Evolutionary conservation across 2,797 vertebrate species (phyloP).

Genomic region (Chaetodon trifasciatus): DNA sequence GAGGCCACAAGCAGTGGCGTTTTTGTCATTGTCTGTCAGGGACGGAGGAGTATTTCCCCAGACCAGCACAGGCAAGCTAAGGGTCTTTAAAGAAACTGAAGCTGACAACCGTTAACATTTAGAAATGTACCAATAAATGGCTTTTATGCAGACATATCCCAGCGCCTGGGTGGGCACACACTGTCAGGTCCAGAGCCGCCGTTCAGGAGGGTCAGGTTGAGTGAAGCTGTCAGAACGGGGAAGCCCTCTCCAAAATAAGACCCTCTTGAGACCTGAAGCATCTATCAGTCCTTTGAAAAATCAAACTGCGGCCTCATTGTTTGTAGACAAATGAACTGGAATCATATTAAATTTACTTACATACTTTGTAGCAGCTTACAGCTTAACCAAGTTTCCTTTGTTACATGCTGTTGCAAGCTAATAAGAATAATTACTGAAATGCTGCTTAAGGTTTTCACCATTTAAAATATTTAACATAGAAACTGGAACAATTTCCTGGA

Average conservation of each 20-base stretch:
- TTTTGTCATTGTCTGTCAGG: constrained; percentile 83
- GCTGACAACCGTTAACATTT: constrained; percentile 88
- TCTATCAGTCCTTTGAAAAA: constrained; percentile 21
- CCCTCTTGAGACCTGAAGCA: constrained; percentile 42
- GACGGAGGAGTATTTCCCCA: constrained; percentile 65
- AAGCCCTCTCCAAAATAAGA: constrained; percentile 47
- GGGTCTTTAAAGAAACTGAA: constrained; percentile 86
- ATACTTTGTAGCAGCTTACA: background rate
- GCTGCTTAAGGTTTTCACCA: background rate
- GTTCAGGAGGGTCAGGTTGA: constrained; percentile 68
- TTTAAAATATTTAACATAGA: background rate
- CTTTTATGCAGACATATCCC: constrained; percentile 80
- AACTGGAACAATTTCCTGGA: background rate
- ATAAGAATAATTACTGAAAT: constrained; percentile 10
- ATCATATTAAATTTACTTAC: constrained; percentile 1
- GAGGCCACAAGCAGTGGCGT: constrained; percentile 65
- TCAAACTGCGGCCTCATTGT: background rate
- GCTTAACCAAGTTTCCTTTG: background rate
- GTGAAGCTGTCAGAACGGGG: constrained; percentile 65
- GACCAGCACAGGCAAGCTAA: constrained; percentile 63
- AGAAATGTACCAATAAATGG: constrained; percentile 85
- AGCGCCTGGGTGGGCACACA: constrained; percentile 59
- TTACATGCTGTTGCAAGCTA: background rate
- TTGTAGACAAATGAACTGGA: constrained; percentile 3
- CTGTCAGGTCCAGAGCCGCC: constrained; percentile 40